Percentiles rank a stretch among this genome's conserved stretches.
Conservation (phyloP, 2,888 invertebrate genomes). For the Pseudanteris insignis region DNA sequence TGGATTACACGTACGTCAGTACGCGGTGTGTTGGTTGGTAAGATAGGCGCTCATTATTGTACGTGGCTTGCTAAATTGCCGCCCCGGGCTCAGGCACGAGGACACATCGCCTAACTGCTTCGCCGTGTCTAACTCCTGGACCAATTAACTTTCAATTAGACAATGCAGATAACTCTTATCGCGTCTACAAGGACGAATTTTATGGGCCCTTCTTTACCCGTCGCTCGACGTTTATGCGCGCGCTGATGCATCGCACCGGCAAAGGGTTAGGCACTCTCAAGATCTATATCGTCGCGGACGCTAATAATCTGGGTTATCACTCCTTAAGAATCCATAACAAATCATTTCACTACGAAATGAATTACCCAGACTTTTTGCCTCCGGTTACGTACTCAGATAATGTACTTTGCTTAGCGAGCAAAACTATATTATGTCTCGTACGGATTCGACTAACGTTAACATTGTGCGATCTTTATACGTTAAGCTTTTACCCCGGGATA, state of each 20-base stretch:
- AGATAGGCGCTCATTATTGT: constrained; percentile 60
- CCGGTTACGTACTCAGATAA: too few relatives aligned
- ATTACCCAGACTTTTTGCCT: background rate
- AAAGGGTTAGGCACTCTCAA: constrained; percentile 57
- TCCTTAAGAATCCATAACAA: constrained; percentile 26
- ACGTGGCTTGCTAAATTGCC: constrained; percentile 58
- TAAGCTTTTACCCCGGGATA: too few relatives aligned
- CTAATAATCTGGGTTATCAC: constrained; percentile 39
- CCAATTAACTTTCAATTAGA: constrained; percentile 67
- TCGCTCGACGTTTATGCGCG: constrained; percentile 56
- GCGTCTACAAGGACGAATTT: constrained; percentile 62
- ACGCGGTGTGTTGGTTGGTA: constrained; percentile 47
- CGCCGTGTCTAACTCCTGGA: constrained; percentile 58
- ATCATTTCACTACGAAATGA: constrained; percentile 18
- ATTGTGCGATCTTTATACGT: too few relatives aligned
- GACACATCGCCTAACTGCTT: constrained; percentile 41
- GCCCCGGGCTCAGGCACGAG: constrained; percentile 54
- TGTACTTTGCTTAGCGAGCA: too few relatives aligned
- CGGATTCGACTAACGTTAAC: too few relatives aligned
- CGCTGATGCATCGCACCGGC: constrained; percentile 57
- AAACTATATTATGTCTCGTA: too few relatives aligned
- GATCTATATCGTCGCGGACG: constrained; percentile 47
- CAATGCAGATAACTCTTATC: constrained; percentile 65
- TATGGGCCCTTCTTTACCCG: constrained; percentile 62
- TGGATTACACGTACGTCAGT: constrained; percentile 35